Evolutionary conservation across 1,140 invertebrate genomes (phyloP).

Genomic region (Pantala flavescens): DNA sequence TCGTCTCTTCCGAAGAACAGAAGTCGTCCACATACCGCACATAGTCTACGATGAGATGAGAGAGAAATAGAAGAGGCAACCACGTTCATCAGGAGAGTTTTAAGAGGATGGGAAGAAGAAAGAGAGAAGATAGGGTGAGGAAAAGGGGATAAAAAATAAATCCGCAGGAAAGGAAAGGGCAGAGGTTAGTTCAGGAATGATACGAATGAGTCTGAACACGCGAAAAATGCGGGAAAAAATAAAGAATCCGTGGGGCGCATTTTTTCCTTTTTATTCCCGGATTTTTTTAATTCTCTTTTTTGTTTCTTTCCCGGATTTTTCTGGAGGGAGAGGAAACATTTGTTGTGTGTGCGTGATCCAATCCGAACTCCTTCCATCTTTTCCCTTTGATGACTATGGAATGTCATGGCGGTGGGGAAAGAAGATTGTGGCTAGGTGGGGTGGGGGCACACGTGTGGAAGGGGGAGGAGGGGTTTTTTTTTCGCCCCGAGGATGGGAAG

Average conservation of each 20-base stretch:
- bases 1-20: no score
- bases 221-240: background rate
- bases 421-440: background rate
- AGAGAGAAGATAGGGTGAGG: no score
- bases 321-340: background rate
- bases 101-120: no score
- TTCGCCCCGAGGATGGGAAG: no score
- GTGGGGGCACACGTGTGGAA: background rate
- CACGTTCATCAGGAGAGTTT: no score
- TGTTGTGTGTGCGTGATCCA: background rate
- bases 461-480: background rate
- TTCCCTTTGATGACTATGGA: background rate
- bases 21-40: no score
- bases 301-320: background rate
- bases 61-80: no score
- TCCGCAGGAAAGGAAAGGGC: background rate
- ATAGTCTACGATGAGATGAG: no score
- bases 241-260: background rate
- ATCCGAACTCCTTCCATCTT: background rate
- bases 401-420: background rate
- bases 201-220: slow-evolving; percentile 8
- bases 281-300: background rate
- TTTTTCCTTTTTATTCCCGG: background rate
- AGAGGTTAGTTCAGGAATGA: slow-evolving; percentile 1
- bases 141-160: no score